Evolutionary conservation across 2,888 invertebrate species (phyloP), one percentile per base, ranked within the genome.

Genomic region (Catocala fraxini): DNA sequence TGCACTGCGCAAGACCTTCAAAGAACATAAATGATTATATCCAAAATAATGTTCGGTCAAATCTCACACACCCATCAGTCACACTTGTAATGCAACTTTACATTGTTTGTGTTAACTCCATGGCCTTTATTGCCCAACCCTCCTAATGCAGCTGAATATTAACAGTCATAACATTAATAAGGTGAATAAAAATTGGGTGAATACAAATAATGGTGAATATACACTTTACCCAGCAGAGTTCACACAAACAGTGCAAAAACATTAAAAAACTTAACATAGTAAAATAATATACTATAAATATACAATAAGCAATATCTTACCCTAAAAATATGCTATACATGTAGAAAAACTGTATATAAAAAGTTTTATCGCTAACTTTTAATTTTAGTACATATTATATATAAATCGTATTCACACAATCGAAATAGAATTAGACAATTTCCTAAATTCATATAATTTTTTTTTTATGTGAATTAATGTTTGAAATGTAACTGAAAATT

Each of bases 331-430:
- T 79, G 79, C 81, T 89, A 85, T 87, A 86, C 85, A 87, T 73
- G 82, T 84, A 89, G 87, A 84, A 90, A 89, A 89, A 83, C 79
- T 85, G 79, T 82, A 81, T 89, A 88, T 85, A 89, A 89, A 88
- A 84, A 71, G 73, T 77, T 81, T 77, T 74, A 76, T 71, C 4
- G 70, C 81, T 80, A 81, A 80, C 80, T 81, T 83, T 65, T 49
- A 78, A 71, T 71, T 61, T 65, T 79, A 45, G 65, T 71, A n/a
- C n/a, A n/a, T n/a, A 67, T 39, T 39, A 63, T 73, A 70, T 68
- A 76, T 82, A 74, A 75, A 77, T 79, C 70, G 77, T 80, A 73
- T 81, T 76, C 80, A 85, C 77, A 78, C 75, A 78, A 70, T 73
- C 56, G 69, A 64, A 71, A 70, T 63, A 62, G 52, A 51, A 67